Base-by-base conservation (phyloP, 2,113 vertebrate species). In the Solea solea region DNA sequence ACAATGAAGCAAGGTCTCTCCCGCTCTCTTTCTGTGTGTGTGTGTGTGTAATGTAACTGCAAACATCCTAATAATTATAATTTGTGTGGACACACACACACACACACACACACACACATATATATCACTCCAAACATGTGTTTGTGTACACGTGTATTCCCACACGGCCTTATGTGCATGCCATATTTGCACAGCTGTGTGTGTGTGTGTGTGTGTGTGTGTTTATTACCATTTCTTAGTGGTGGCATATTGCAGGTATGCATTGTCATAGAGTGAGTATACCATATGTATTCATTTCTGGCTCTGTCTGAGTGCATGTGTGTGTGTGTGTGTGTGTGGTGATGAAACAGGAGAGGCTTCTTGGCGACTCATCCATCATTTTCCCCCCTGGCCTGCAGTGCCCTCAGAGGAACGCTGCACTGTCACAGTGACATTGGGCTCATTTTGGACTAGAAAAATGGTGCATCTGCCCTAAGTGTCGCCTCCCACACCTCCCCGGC, bases 301-400 rank as follows among this genome's bases (percentile, higher is more conserved):
- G 11, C 55, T 65, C 51, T 58, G 64, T 61, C 27, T 45, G 65
- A 25, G 50, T 27, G 57, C 56, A 16, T 64, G 67, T 46, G 25
- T 57, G 34, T 34, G 73, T 40, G 13, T 52, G 54, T 59, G 52
- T 53, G 73, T 58, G 69, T 54, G 56, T 60, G 58, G 72, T 81
- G 83, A 78, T 79, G 74, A 82, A 82, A 79, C 78, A 87, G 77
- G 77, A 88, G 79, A 84, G 59, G 59, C 58, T 78, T 74, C 86
- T 80, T 83, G 68, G 86, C 76, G 64, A 86, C 82, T 90, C 91
- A 92, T 94, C 90, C 86, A 91, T 93, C 92, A 92, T 86, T 55
- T 78, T 14, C 63, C 82, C 78, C 78, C 80, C 81, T 83, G 86
- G 88, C 89, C 84, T 48, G 65, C 48, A 61, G 65, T 81, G 74